Base-by-base conservation (phyloP, 2,888 invertebrate species). In the Acheta domesticus region DNA sequence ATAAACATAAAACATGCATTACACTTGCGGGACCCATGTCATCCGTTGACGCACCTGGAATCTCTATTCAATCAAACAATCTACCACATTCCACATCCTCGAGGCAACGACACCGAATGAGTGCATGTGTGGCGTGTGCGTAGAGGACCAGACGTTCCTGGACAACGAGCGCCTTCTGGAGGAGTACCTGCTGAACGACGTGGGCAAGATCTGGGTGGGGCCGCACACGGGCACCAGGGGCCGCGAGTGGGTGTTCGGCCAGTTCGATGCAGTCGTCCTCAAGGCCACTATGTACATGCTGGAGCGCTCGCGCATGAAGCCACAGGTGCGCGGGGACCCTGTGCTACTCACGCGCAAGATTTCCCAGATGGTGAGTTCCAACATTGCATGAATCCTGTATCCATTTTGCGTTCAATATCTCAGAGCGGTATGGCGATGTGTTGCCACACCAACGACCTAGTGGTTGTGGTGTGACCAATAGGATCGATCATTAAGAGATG, bases 171-270 rank as follows among this genome's bases (percentile, higher is more conserved):
- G 88, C 4, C 87, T 91, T 2, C 88, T 94, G 2, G 92, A 94
- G 80, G 96, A 96, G 84, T 95, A 94, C 85, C 89, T 96, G 14
- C 85, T 93, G 81, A 93, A 92, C 81, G 95, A 96, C 85, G 91
- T 93, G n/a, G 96, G 96, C 76, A 94, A 95, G 86, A 92, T 96
- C 74, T 96, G 94, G 93, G 91, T 94, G 20, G 95, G 95, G 0
- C 92, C 94, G 0, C 90, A 91, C 83, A 92, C 80, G 91, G n/a
- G 91, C 74, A 91, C 92, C 21, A 89, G 91, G 19, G 94, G 95
- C n/a, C 89, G 94, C 78, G 92, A 93, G 83, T 96, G 96, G 96
- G 90, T 93, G 62, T 96, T 92, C 85, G 95, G 94, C 0, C 96
- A 96, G 88, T 94, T 94, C 84, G 93, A 94, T 81, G 91, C 90